phyloP scores from a whole-genome alignment of 2,113 vertebrate genomes.

The Cnemophilus loriae region DNA sequence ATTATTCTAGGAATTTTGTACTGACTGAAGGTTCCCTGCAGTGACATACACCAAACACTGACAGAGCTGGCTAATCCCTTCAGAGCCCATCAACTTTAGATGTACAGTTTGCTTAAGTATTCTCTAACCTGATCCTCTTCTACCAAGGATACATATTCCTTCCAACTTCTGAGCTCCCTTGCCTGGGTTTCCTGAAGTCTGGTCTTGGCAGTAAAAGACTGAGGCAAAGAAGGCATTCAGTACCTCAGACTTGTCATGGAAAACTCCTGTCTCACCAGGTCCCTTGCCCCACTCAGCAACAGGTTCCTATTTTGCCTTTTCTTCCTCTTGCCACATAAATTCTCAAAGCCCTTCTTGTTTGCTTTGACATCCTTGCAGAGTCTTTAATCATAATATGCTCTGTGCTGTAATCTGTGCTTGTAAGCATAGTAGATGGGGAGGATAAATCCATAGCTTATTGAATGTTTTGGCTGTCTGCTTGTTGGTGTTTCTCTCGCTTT shows the following conservation, averaged over 20 bases:
- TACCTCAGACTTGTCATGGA: neutral
- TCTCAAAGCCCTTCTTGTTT: neutral
- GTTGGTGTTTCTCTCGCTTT: neutral
- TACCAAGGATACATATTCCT: neutral
- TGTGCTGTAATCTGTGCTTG: neutral
- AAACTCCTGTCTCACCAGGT: neutral
- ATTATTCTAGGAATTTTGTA: neutral
- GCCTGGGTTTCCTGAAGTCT: neutral
- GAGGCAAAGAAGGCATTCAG: neutral
- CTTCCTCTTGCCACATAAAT: neutral
- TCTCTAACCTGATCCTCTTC: neutral
- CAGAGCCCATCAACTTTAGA: neutral
- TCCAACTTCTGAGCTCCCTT: accelerated
- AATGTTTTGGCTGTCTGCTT: neutral
- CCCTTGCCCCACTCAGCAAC: neutral
- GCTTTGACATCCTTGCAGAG: neutral
- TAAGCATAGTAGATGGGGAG: neutral
- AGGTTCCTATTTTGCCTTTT: neutral
- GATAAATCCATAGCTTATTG: neutral
- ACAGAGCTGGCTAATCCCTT: neutral
- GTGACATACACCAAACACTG: neutral
- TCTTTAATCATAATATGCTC: neutral
- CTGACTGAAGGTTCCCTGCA: neutral
- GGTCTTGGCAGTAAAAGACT: neutral
- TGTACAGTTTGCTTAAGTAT: neutral